Evolutionary conservation across 2,888 invertebrate genomes (phyloP), one percentile per base, ranked within the genome.

Genomic region (Ecliptopera silaceata): DNA sequence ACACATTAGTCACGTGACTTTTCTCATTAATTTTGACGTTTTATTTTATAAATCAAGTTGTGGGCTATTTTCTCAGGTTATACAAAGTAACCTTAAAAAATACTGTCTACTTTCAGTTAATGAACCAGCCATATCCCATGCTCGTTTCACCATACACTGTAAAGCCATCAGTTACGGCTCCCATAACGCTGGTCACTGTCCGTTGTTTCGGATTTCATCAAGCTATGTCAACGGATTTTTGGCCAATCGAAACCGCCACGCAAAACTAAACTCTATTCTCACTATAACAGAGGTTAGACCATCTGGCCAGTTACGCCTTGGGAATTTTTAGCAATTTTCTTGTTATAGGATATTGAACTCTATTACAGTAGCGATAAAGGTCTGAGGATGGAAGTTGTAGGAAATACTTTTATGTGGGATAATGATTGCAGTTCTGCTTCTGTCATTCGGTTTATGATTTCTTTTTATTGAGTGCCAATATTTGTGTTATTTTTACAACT

Each of bases 191-290:
- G 79, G 82, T 31, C 59, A 50, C 45, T 54, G 70, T 69, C 73
- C 71, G 75, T 80, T 80, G 81, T 79, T 81, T 75, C 69, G 75
- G 72, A 71, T 75, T 77, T 77, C 77, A 74, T 75, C 74, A 69
- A 82, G 72, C 71, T 36, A 52, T 34, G 48, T 52, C 51, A 52
- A 52, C 51, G 22, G 17, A 47, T 54, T 47, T 46, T 47, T 34
- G 41, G 47, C 31, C 29, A 43, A 17, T 17, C 11, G 6, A 3
- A 18, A 13, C 22, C 22, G 12, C 1, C 15, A 41, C 39, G 22
- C 41, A 0, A 54, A 43, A 29, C 5, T 36, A 1, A 42, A 48
- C 54, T 15, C 29, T 54, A 54, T 11, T 1, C 4, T 13, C 4
- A 11, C 4, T 4, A 0, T 0, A 0, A 26, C 36, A 54, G 11